A percentile compares a stretch with the other conserved stretches of the same genome.
phyloP scores from a whole-genome alignment of 2,113 vertebrate genomes.

The Gobio gobio region DNA sequence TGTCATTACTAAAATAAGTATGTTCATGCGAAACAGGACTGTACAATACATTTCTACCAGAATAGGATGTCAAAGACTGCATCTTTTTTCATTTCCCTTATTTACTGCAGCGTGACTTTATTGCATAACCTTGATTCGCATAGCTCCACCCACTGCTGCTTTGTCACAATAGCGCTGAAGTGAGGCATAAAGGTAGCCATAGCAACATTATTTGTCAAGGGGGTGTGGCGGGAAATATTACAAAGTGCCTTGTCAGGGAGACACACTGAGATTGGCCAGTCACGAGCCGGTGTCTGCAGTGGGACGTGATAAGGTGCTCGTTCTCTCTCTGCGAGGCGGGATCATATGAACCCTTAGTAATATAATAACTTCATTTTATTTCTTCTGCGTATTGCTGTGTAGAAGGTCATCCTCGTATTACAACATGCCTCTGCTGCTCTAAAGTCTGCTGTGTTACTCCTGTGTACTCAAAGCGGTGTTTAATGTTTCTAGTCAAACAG shows the following conservation, averaged over 20 bases:
- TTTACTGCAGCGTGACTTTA: conserved; percentile 38
- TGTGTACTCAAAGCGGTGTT: not conserved
- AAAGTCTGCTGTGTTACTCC: not conserved
- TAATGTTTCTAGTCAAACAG: not conserved
- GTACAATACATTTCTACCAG: too few relatives aligned
- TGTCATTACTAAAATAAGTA: too few relatives aligned
- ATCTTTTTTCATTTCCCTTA: not conserved
- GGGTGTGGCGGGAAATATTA: conserved; percentile 59
- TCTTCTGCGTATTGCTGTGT: conserved; percentile 32
- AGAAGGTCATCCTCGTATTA: not conserved
- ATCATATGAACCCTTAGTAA: conserved; percentile 43
- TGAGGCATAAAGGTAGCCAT: conserved; percentile 64
- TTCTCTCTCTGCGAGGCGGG: conserved; percentile 36
- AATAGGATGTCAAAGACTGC: not conserved
- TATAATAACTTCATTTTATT: conserved; percentile 54
- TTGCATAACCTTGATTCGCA: conserved; percentile 49
- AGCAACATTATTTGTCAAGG: conserved; percentile 55
- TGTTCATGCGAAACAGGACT: too few relatives aligned
- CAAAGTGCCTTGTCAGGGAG: conserved; percentile 46
- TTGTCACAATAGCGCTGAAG: conserved; percentile 48
- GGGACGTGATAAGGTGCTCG: conserved; percentile 71
- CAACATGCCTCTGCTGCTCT: not conserved
- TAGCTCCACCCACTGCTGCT: conserved; percentile 48
- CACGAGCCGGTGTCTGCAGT: conserved; percentile 70
- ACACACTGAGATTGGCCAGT: conserved; percentile 61